Base-by-base conservation (phyloP, 2,888 invertebrate species). In the Melanargia galathea region DNA sequence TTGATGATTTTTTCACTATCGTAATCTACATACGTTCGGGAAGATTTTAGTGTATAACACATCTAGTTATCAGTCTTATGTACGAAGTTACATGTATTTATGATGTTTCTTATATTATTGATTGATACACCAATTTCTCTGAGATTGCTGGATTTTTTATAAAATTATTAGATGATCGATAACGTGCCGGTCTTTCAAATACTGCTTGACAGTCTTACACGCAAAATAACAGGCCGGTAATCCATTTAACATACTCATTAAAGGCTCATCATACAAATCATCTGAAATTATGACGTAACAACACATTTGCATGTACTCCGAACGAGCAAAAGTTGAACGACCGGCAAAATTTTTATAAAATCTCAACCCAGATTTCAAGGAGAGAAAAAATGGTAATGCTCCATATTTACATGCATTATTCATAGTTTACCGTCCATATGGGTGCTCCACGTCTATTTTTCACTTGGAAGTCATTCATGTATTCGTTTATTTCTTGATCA, bases 281-380 rank as follows among this genome's bases (percentile, higher is more conserved):
- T 13, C 40, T 40, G 26, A 66, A 70, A 69, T 71, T 58, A 40
- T 58, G 60, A 65, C 58, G 60, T 60, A 62, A 64, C 60, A 62
- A 64, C 60, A 60, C 18, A 56, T 65, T 67, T 57, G 61, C 56
- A 63, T 62, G 57, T 46, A 58, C 52, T 60, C 20, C 6, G 13
- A 52, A 56, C 55, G 55, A 51, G 64, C 33, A 35, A 20, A 52
- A 75, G 90, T 82, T 87, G 82, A 90, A 87, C 68, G 90, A 82
- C 88, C 90, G 84, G 72, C 86, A 83, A 84, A 83, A 81, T 82
- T 89, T 82, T 87, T 83, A 84, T 68, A 84, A 73, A 77, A 81
- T 79, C 82, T 73, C 76, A 79, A 82, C 84, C 86, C 80, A 86
- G 82, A 83, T 87, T 79, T 83, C 71, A 76, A 81, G 79, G 71